A percentile compares a stretch with the other conserved stretches of the same genome.
Conservation (phyloP, 2,113 vertebrate genomes). For the Holacanthus passer region DNA sequence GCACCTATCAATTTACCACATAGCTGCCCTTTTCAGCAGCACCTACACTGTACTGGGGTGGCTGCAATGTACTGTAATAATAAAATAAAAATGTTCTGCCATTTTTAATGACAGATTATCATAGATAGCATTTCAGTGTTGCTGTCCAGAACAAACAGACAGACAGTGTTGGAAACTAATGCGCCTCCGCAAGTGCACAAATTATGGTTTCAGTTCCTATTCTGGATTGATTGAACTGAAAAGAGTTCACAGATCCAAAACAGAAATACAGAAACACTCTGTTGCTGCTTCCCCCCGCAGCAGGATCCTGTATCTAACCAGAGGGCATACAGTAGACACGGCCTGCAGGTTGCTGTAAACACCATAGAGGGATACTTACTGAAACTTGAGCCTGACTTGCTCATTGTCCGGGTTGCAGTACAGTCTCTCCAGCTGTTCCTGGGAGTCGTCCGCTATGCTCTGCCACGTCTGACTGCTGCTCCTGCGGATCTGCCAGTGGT, state of each 20-base stretch:
- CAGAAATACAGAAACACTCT: conserved; percentile 38
- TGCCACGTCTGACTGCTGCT: conserved; percentile 91
- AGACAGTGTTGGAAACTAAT: neutral
- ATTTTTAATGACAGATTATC: neutral
- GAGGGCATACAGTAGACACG: neutral
- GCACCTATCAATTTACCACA: conserved; percentile 43
- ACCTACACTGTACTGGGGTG: neutral
- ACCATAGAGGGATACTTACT: conserved; percentile 87
- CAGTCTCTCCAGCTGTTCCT: conserved; percentile 98
- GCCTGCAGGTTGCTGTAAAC: conserved; percentile 23
- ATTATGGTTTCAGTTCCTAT: conserved; percentile 49
- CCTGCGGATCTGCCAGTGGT: conserved; percentile 96
- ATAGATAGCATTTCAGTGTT: neutral
- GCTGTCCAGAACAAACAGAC: neutral
- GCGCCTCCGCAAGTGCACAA: neutral
- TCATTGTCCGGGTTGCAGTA: conserved; percentile 99
- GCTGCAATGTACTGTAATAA: neutral
- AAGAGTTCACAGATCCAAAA: conserved; percentile 40
- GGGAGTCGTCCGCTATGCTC: conserved; percentile 94
- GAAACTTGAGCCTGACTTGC: conserved; percentile 92
- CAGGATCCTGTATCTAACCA: conserved; percentile 5
- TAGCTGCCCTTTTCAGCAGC: conserved; percentile 16
- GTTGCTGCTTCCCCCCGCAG: conserved; percentile 17
- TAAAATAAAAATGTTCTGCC: neutral
- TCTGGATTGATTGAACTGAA: conserved; percentile 54